Evolutionary conservation across 2,888 invertebrate genomes (phyloP), one percentile per base, ranked within the genome.

Genomic region (Eristalis arbustorum): DNA sequence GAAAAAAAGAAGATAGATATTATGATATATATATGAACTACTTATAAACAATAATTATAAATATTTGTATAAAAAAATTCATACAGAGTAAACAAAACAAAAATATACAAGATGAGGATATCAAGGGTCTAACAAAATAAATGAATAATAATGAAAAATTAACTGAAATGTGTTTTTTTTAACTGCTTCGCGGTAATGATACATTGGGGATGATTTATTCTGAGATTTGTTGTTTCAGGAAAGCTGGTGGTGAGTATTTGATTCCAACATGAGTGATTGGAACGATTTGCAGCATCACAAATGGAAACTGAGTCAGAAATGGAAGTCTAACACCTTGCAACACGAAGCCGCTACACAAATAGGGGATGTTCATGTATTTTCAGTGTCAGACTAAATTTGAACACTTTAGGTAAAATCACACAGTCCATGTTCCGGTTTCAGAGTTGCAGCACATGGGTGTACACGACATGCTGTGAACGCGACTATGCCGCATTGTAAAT

Each of bases 111-210:
- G 91, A 92, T 92, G 92, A 92, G 92, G 92, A 92, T 92, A 92
- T 92, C 92, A 92, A 92, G 92, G 92, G 92, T 92, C 92, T 92
- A 92, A 91, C 91, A 91, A 91, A 92, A 89, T 90, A 91, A 91
- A 91, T 91, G 91, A 91, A 92, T 91, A 90, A 91, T 91, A 90
- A 90, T 89, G 89, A 90, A 90, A 89, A 89, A 91, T 90, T 90
- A 90, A 89, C 89, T 88, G 25, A 89, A 90, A n/a, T 23, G 56
- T 69, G 62, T 83, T 76, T 80, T 69, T 28, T 64, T 64, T 68
- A 14, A 1, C 34, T 18, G 0, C 13, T 69, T 18, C 6, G n/a
- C 14, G 13, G 34, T 10, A 2, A 10, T 37, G 28, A 3, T 5
- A 28, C 25, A n/a, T n/a, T 31, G 13, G 8, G 14, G 0, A 28